Evolutionary conservation across 2,888 invertebrate genomes (phyloP), one percentile per base, ranked within the genome.

Genomic region (Lymantria dispar): DNA sequence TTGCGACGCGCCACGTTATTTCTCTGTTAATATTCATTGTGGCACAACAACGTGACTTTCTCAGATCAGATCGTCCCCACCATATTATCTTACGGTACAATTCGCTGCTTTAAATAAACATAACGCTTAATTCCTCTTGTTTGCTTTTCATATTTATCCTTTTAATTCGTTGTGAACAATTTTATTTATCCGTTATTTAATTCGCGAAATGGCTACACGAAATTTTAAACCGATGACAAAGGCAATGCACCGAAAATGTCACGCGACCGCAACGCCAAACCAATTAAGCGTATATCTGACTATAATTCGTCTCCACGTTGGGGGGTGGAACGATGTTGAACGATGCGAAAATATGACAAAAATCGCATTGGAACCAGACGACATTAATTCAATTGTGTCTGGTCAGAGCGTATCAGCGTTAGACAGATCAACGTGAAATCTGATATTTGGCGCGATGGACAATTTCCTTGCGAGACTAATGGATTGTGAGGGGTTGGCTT

Each of bases 21-120:
- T 76, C 75, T 76, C 80, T 85, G 89, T 90, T 89, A 88, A 88
- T 89, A 90, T 88, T 90, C 87, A 87, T 86, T 85, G 85, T 78
- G 78, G 75, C 72, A 80, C 80, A 84, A 83, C 80, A 79, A 47
- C 54, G 56, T 60, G 68, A 60, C 66, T 65, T 58, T 52, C 43
- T 2, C 54, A 56, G 54, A 50, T 54, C 50, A 45, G 72, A 54
- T 50, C 43, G 53, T 49, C 43, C 59, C 51, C 53, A 52, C 66
- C 62, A 62, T 64, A 60, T 69, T 65, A 54, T 36, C 38, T 33
- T 36, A 29, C 10, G n/a, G 14, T 48, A 45, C 54, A 51, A 54
- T 56, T 54, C 54, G 50, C 44, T 48, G 43, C 47, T 52, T 47
- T 52, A 53, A 55, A 60, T 54, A 63, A 64, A 61, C 49, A 52